Evolutionary conservation across 2,797 vertebrate genomes (phyloP).

Genomic region (Sebastiscus albofasciatus): DNA sequence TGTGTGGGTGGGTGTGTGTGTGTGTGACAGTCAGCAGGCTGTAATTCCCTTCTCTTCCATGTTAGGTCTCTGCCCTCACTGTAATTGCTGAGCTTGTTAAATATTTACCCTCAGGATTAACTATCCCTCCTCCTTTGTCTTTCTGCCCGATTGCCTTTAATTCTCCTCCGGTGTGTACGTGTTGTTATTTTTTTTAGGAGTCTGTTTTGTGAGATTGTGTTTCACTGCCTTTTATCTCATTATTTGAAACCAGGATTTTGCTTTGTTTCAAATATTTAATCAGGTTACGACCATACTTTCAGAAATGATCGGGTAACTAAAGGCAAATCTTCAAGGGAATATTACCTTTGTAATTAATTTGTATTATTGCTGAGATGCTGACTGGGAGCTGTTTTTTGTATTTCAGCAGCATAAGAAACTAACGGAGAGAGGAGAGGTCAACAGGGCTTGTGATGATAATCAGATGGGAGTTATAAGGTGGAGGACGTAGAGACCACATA

Average conservation of each 20-base stretch:
- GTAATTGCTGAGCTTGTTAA: constrained; percentile 80
- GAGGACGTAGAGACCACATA: constrained; percentile 16
- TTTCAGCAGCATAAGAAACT: background rate
- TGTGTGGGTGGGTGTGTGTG: constrained; percentile 17
- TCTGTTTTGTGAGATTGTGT: constrained; percentile 17
- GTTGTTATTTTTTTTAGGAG: constrained; percentile 7
- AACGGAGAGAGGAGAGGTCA: constrained; percentile 4
- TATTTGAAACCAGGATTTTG: constrained; percentile 25
- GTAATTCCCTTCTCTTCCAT: constrained; percentile 64
- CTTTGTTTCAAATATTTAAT: constrained; percentile 11
- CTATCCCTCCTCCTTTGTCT: constrained; percentile 67
- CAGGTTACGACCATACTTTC: background rate
- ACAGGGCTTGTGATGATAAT: constrained; percentile 46
- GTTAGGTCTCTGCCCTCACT: constrained; percentile 62
- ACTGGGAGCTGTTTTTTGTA: background rate
- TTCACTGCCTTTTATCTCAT: constrained; percentile 29
- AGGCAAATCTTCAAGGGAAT: background rate
- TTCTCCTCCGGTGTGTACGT: constrained; percentile 42
- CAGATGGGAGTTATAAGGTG: constrained; percentile 34
- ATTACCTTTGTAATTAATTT: background rate
- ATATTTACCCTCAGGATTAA: constrained; percentile 82
- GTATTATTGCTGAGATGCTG: background rate
- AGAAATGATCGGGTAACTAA: background rate
- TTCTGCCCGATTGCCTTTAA: constrained; percentile 63
- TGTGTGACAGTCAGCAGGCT: constrained; percentile 57